phyloP scores from a whole-genome alignment of 2,797 vertebrate genomes.

The Sylvia borin region DNA sequence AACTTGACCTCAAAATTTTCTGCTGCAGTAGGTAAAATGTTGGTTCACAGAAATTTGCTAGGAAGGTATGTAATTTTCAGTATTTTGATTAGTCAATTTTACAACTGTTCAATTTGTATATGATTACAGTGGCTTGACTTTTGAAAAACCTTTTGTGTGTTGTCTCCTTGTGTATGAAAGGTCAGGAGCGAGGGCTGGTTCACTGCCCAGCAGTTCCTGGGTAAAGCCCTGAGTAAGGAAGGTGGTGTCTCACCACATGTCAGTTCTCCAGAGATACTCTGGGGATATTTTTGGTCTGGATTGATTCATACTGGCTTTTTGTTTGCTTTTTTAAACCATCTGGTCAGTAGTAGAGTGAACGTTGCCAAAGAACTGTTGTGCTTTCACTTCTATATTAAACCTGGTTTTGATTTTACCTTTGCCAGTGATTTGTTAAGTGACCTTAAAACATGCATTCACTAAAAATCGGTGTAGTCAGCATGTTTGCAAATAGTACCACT shows the following conservation, averaged over 20 bases:
- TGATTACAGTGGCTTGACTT: not conserved
- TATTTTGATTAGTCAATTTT: not conserved
- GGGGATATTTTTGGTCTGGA: not conserved
- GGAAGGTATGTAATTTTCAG: not conserved
- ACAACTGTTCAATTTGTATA: not conserved
- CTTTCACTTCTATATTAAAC: not conserved
- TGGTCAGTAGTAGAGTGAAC: not conserved
- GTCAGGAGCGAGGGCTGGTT: not conserved
- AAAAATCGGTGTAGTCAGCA: not conserved
- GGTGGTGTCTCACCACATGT: not conserved
- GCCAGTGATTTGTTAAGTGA: not conserved
- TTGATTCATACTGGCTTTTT: not conserved
- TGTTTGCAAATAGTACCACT: not conserved
- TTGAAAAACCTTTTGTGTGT: not conserved
- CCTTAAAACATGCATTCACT: rapidly evolving
- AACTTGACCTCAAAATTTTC: not conserved
- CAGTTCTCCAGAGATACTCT: not conserved
- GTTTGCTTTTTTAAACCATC: not conserved
- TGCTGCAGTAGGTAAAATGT: not conserved
- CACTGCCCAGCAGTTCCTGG: not conserved
- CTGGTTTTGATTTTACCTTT: not conserved
- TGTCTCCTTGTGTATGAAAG: not conserved
- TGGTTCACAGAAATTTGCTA: not conserved
- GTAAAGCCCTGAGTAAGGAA: not conserved
- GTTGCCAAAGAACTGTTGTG: not conserved